Evolutionary conservation across 2,888 invertebrate genomes (phyloP), one percentile per base, ranked within the genome.

Genomic region (Colostygia pectinataria): DNA sequence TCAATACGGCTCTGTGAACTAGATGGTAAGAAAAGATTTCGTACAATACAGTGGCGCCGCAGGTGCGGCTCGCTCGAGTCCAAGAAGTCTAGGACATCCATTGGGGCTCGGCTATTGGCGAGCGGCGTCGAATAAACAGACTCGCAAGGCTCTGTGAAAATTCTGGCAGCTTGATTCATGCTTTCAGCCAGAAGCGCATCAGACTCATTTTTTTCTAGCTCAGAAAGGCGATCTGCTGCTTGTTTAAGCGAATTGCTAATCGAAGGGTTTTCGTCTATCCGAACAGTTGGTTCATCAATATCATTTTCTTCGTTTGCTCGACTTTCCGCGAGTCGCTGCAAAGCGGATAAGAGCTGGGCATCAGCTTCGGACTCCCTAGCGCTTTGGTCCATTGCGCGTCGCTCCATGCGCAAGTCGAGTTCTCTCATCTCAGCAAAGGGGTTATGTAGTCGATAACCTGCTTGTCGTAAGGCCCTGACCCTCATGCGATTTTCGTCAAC

Each of bases 251-350:
- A 12, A 1, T 32, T 15, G n/a, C 1, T 7, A 7, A 4, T 2
- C 10, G n/a, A 8, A 24, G 25, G 25, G 12, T 1, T 1, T 7
- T 40, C 29, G 3, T 13, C n/a, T 18, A 5, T 4, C 10, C 20
- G 39, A 1, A 4, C 12, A 6, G 15, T 20, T 14, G 13, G 8
- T 14, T 31, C 31, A 7, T 27, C 27, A 3, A 6, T n/a, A n/a
- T 32, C 23, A 7, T 23, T 23, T 34, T 10, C 28, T 7, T 38
- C 38, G 3, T 15, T 18, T 5, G 12, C 8, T 13, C n/a, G 27
- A 7, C 9, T n/a, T 4, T 31, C 20, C 9, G 32, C 45, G 20
- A 45, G 24, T 12, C 13, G 32, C 9, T 46, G 27, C 32, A 46
- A 8, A 18, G 38, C 38, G 0, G n/a, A 8, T 3, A 0, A 1